These are phyloP conservation scores for Copsychus sechellarum DNA, from an alignment of 2,113 vertebrate genomes.

Conservation along the genomic window DNA sequence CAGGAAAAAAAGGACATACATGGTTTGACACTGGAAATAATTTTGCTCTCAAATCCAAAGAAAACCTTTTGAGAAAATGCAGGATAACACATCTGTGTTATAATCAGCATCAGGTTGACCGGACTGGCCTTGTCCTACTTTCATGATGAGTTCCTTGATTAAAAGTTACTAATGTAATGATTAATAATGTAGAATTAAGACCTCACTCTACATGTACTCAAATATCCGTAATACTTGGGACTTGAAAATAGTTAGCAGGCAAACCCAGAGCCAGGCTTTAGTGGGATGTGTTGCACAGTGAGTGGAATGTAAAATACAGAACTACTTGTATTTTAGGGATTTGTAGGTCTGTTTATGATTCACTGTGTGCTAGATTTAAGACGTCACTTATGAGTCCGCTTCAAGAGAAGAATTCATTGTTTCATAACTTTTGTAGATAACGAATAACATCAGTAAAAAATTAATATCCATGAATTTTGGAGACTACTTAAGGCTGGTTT, in stretches of 20 bases:
- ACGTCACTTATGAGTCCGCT: rapidly evolving
- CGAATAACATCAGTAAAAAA: not conserved
- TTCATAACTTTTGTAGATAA: not conserved
- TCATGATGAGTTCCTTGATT: slow-evolving; percentile 40
- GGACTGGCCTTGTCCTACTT: not conserved
- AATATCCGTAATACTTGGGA: not conserved
- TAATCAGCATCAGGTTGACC: slow-evolving; percentile 20
- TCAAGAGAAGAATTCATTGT: not conserved
- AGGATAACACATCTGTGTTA: not conserved
- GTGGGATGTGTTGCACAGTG: not conserved
- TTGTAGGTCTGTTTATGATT: not conserved
- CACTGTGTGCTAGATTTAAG: not conserved
- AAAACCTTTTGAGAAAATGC: slow-evolving; percentile 1
- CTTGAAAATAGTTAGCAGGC: not conserved
- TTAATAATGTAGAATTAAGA: not conserved
- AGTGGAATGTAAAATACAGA: not conserved
- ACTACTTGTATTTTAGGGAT: not conserved
- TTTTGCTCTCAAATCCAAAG: slow-evolving; percentile 11
- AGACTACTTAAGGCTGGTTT: not conserved
- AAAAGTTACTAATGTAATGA: not conserved
- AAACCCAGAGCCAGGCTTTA: not conserved
- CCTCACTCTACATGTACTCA: not conserved
- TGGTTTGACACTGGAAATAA: not conserved
- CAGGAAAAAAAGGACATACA: not conserved
- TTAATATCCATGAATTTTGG: not conserved